phyloP scores from a whole-genome alignment of 2,113 vertebrate species.

The Glaucidium brasilianum region DNA sequence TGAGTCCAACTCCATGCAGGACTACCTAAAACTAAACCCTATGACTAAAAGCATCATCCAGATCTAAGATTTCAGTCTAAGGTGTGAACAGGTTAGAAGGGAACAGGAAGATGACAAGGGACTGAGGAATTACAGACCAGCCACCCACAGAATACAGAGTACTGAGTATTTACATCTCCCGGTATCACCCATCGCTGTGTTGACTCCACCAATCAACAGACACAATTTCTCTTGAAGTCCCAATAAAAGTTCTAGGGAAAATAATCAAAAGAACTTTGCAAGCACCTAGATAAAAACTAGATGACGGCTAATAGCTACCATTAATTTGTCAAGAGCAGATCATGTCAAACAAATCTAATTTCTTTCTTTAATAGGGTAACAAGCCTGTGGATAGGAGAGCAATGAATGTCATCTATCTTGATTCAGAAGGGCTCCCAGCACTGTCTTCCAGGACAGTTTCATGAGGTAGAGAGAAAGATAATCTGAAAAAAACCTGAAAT shows the following conservation, averaged over 20 bases:
- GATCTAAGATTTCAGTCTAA: not conserved
- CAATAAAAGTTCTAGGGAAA: not conserved
- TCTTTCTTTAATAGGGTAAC: not conserved
- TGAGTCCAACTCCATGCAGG: no score
- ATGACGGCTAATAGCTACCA: not conserved
- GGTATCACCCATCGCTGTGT: rapidly evolving
- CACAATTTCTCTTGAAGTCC: not conserved
- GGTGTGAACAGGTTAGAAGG: not conserved
- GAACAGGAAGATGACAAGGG: not conserved
- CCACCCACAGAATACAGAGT: not conserved
- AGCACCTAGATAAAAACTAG: not conserved
- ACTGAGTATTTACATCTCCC: not conserved
- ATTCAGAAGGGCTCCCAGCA: not conserved
- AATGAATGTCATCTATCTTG: not conserved
- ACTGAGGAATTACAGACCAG: not conserved
- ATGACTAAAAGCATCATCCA: no score
- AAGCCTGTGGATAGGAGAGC: not conserved
- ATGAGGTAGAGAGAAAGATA: not conserved
- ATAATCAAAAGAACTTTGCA: not conserved
- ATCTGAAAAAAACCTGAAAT: not conserved
- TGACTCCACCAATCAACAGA: not conserved
- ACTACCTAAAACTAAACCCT: no score
- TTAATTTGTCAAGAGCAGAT: conserved; percentile 5
- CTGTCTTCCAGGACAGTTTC: not conserved
- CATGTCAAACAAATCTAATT: not conserved